phyloP scores from a whole-genome alignment of 1,140 invertebrate genomes.

The Sinella curviseta region DNA sequence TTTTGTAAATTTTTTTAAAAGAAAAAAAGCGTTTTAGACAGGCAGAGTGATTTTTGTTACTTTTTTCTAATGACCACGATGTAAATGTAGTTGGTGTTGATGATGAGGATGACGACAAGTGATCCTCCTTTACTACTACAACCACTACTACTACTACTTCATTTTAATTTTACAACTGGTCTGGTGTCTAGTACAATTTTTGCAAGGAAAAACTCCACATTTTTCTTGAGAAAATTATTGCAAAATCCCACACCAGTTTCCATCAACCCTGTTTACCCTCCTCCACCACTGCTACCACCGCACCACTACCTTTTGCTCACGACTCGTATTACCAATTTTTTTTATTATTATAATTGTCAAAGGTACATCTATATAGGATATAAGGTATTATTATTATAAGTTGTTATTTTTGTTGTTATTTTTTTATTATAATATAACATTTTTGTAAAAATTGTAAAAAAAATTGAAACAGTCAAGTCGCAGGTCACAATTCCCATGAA shows the following conservation, averaged over 20 bases:
- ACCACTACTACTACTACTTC: background rate
- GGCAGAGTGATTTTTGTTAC: too few species aligned
- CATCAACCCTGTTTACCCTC: background rate
- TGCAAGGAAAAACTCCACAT: constrained; percentile 10
- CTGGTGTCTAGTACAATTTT: background rate
- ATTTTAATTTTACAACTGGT: background rate
- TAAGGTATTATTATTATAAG: too few species aligned
- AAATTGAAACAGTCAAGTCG: background rate
- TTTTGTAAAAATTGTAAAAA: background rate
- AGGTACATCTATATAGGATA: background rate
- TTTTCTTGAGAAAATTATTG: constrained; percentile 6
- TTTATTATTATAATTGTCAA: background rate
- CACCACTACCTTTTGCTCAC: background rate
- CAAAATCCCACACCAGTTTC: constrained; percentile 27
- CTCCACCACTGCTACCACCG: background rate
- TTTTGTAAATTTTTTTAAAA: too few species aligned
- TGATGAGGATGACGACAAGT: too few species aligned
- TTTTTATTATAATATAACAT: background rate
- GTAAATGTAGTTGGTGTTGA: background rate
- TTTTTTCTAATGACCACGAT: background rate
- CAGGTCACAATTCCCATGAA: constrained; percentile 19
- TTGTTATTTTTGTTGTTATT: too few species aligned
- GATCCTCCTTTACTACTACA: background rate
- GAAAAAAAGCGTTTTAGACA: too few species aligned
- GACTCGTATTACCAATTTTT: background rate